These are phyloP conservation scores for Canis aureus DNA, from an alignment of 2,113 vertebrate genomes.

Conservation along the genomic window DNA sequence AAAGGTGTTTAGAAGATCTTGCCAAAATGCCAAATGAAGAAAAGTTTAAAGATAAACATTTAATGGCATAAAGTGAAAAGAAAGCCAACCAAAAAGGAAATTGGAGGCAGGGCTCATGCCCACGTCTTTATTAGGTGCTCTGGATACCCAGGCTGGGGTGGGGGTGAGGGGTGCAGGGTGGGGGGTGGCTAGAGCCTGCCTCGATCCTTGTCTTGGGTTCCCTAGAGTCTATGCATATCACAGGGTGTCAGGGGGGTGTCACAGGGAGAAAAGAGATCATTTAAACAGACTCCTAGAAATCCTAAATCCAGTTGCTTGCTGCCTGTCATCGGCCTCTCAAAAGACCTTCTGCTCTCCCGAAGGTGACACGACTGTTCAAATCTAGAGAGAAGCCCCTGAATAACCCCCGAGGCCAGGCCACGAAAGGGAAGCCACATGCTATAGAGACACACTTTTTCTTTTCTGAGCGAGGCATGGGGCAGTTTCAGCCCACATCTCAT, in stretches of 20 bases:
- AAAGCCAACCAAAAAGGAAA: not conserved
- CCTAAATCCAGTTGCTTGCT: not conserved
- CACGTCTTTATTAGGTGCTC: accelerated
- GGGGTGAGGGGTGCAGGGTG: accelerated
- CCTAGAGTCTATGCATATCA: not conserved
- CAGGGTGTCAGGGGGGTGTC: accelerated
- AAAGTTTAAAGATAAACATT: not conserved
- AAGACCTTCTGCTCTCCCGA: not conserved
- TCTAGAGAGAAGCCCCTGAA: not conserved
- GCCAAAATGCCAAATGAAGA: not conserved
- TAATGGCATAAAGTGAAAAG: not conserved
- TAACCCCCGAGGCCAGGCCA: not conserved
- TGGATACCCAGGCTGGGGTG: accelerated
- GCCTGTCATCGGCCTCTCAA: not conserved
- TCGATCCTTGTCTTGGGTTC: not conserved
- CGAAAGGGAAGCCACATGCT: not conserved
- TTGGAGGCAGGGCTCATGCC: accelerated
- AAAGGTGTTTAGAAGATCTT: not conserved
- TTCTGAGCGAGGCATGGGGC: not conserved
- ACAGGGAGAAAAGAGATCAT: not conserved
- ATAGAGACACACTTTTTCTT: not conserved
- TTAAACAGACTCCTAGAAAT: not conserved
- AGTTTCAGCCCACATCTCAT: not conserved
- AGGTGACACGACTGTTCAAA: not conserved
- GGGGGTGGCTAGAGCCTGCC: not conserved